Percentiles rank a stretch among this genome's conserved stretches.
These are phyloP conservation scores for Habroteleia sp. DNA, from an alignment of 2,888 invertebrate genomes.

Conservation along the genomic window DNA sequence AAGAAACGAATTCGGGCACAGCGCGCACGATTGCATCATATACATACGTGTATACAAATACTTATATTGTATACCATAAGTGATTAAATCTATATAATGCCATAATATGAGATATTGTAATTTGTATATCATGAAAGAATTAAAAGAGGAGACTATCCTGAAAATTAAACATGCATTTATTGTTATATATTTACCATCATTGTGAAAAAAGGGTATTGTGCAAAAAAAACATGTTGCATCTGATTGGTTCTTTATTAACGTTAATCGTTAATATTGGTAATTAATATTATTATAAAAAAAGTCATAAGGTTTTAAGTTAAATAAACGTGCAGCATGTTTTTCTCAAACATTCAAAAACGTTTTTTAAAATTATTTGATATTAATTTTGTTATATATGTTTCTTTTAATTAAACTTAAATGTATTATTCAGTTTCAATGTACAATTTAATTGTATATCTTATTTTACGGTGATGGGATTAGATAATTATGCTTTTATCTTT, in stretches of 20 bases:
- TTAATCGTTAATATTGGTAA: too few species aligned
- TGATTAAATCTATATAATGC: conserved; percentile 77
- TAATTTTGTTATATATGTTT: conserved; percentile 6
- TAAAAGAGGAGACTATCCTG: conserved; percentile 77
- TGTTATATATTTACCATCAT: conserved; percentile 53
- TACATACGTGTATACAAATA: conserved; percentile 74
- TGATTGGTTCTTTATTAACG: conserved; percentile 13
- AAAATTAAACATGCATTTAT: conserved; percentile 59
- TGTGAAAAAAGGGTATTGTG: conserved; percentile 41
- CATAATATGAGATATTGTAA: conserved; percentile 78
- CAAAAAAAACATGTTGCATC: conserved; percentile 21
- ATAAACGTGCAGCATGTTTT: conserved; percentile 18
- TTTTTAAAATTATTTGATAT: conserved; percentile 4
- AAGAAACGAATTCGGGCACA: conserved; percentile 59
- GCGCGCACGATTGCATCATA: conserved; percentile 71
- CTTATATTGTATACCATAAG: conserved; percentile 71
- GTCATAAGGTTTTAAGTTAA: too few species aligned
- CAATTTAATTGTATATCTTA: conserved; percentile 4
- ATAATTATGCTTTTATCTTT: conserved; percentile 16
- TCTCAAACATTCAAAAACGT: background rate
- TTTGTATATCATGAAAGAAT: conserved; percentile 80
- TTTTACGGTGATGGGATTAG: conserved; percentile 39
- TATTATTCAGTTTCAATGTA: conserved; percentile 9
- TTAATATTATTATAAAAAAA: too few species aligned
- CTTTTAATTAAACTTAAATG: too few species aligned